Evolutionary conservation across 1,140 invertebrate genomes (phyloP).

Genomic region (Scylla paramamosain): DNA sequence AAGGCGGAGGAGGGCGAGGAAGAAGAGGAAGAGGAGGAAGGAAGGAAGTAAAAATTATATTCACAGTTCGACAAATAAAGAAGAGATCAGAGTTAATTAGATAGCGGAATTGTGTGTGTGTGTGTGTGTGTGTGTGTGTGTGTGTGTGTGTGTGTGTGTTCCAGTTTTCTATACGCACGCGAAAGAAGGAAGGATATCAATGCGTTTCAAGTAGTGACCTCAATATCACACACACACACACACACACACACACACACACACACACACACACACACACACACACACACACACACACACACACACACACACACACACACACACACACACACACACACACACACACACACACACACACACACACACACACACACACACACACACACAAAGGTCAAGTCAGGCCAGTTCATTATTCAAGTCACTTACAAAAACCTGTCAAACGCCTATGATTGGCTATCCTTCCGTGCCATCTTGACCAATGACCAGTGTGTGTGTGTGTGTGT

Average conservation of each 20-base stretch:
- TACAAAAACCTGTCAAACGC: not conserved
- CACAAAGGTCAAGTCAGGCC: not conserved
- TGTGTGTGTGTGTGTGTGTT: not conserved
- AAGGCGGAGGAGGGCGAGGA: not conserved
- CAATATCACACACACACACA: too few relatives aligned
- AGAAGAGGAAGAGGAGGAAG: not conserved
- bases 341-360: not conserved
- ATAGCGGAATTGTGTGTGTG: not conserved
- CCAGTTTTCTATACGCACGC: too few relatives aligned
- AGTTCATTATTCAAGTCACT: not conserved
- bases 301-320: too few relatives aligned
- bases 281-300: too few relatives aligned
- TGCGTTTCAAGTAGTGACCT: not conserved
- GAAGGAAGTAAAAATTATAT: conserved; percentile 7
- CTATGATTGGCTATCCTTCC: not conserved
- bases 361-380: not conserved
- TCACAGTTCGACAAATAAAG: not conserved
- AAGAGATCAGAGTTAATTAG: not conserved
- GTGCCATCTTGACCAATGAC: not conserved
- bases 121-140: conserved; percentile 19
- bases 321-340: not conserved
- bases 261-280: too few relatives aligned
- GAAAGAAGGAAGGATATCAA: not conserved
- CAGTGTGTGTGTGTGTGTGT: too few relatives aligned
- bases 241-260: too few relatives aligned